Evolutionary conservation across 2,888 invertebrate species (phyloP).

Genomic region (Hydropsyche betteni): DNA sequence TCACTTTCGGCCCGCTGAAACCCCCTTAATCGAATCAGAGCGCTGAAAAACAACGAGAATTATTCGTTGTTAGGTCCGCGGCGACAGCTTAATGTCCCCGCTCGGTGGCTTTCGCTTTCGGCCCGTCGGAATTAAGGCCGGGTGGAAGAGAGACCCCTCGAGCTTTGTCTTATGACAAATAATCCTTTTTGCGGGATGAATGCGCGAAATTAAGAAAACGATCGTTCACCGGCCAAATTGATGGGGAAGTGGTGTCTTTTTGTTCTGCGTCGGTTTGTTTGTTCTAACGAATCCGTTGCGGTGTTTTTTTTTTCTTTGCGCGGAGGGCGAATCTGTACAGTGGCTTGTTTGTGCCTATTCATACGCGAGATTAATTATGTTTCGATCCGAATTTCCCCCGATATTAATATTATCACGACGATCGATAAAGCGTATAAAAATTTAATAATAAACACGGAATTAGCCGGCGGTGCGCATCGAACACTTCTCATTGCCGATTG

Average conservation of each 20-base stretch:
- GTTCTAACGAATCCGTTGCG: neutral
- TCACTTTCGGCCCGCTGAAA: constrained; percentile 46
- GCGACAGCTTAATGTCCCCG: constrained; percentile 47
- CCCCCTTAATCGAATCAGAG: constrained; percentile 10
- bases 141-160: constrained; percentile 1
- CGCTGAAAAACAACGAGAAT: constrained; percentile 48
- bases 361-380: neutral
- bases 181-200: constrained; percentile 61
- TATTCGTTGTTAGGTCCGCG: constrained; percentile 48
- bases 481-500: constrained; percentile 9
- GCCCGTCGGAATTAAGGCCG: neutral
- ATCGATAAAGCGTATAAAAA: too few relatives aligned
- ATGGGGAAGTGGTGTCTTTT: constrained; percentile 61
- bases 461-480: too few relatives aligned
- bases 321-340: neutral
- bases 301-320: neutral
- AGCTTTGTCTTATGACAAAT: constrained; percentile 50
- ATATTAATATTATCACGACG: too few relatives aligned
- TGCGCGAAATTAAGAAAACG: constrained; percentile 68
- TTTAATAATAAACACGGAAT: too few relatives aligned
- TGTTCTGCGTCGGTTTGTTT: neutral
- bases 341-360: neutral
- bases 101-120: neutral
- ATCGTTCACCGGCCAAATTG: constrained; percentile 65
- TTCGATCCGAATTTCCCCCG: too few relatives aligned